These are phyloP conservation scores for Gulo gulo DNA, from an alignment of 2,113 vertebrate genomes.

Conservation along the genomic window DNA sequence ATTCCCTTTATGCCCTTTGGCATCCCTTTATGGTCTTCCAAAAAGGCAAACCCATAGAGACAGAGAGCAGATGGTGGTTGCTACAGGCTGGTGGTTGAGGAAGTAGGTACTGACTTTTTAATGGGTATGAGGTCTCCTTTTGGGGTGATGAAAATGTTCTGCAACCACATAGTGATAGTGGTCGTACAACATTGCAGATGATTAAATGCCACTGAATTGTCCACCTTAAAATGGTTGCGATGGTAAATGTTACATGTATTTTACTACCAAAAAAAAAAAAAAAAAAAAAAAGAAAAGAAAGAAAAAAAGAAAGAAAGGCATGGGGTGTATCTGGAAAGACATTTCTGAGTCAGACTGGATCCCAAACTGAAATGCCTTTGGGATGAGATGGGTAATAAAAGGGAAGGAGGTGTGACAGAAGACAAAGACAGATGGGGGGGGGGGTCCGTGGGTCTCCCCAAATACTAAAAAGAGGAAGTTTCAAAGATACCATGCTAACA, in stretches of 20 bases:
- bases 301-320: not conserved
- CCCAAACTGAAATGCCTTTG: not conserved
- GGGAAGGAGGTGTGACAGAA: not conserved
- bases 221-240: not conserved
- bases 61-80: not conserved
- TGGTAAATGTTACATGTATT: not conserved
- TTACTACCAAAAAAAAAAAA: not conserved
- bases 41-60: not conserved
- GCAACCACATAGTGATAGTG: not conserved
- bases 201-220: not conserved
- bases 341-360: not conserved
- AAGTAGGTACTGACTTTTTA: not conserved
- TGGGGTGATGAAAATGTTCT: not conserved
- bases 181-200: not conserved
- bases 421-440: not conserved
- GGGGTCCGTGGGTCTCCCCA: not conserved
- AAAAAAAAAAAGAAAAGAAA: no score
- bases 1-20: not conserved
- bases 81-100: not conserved
- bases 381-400: not conserved
- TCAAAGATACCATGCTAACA: not conserved
- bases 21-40: no score
- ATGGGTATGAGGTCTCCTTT: not conserved
- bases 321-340: not conserved
- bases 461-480: not conserved